phyloP scores from a whole-genome alignment of 2,797 vertebrate genomes.

The Ibycter americanus region DNA sequence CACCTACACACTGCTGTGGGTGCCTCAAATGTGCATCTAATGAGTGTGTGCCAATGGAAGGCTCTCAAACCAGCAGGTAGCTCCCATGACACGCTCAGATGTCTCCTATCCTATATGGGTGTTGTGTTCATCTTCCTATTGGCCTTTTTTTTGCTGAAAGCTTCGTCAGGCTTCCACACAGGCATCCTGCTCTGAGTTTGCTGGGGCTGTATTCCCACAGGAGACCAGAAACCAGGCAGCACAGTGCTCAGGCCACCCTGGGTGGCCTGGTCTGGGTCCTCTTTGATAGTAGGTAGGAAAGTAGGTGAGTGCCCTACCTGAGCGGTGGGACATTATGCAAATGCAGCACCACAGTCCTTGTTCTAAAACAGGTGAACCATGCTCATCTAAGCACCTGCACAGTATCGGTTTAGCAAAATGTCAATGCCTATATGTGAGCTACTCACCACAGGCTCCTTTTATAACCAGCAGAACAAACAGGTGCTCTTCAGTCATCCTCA shows the following conservation, averaged over 20 bases:
- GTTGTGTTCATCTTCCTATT: not conserved
- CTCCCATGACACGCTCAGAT: not conserved
- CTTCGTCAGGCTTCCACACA: not conserved
- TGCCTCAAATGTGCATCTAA: fast-evolving
- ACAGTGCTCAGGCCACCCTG: not conserved
- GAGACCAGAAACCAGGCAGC: not conserved
- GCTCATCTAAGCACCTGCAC: not conserved
- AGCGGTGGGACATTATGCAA: not conserved
- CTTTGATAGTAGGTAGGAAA: not conserved
- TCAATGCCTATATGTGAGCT: not conserved
- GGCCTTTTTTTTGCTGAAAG: not conserved
- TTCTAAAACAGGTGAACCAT: not conserved
- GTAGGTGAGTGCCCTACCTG: not conserved
- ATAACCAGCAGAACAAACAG: not conserved
- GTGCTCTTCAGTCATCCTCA: not conserved
- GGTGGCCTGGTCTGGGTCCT: not conserved
- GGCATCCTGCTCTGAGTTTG: not conserved
- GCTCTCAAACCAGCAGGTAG: not conserved
- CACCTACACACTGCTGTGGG: fast-evolving
- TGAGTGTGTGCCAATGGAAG: not conserved
- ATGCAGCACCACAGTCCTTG: not conserved
- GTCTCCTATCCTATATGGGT: not conserved
- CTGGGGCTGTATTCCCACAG: fast-evolving
- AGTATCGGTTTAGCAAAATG: not conserved
- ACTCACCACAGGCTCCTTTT: not conserved